Percentiles rank a stretch among this genome's conserved stretches.
These are phyloP conservation scores for Parus major DNA, from an alignment of 2,113 vertebrate species.

Conservation along the genomic window DNA sequence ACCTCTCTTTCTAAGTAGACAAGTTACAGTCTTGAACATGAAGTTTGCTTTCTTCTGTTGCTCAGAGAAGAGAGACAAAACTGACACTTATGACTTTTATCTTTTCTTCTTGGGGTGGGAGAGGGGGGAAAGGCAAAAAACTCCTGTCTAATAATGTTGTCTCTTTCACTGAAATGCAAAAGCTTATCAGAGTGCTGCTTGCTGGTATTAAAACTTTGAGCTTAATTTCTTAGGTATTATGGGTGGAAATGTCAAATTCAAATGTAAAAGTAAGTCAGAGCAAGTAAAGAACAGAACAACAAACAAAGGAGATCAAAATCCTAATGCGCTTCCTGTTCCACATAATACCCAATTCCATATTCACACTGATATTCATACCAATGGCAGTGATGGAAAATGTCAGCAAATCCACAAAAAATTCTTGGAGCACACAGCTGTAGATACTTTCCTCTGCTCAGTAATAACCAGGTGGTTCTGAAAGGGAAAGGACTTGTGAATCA, in stretches of 20 bases:
- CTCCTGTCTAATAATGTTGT: neutral
- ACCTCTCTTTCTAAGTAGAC: neutral
- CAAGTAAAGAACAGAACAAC: neutral
- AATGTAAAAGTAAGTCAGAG: neutral
- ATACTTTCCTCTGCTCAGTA: neutral
- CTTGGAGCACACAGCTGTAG: neutral
- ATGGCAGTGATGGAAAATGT: neutral
- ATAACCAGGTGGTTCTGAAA: neutral
- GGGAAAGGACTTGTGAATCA: neutral
- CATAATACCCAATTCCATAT: neutral
- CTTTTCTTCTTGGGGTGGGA: neutral
- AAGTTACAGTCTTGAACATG: fast-evolving
- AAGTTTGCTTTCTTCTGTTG: neutral
- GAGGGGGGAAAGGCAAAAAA: fast-evolving
- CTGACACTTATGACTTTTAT: neutral
- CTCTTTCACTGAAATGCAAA: neutral
- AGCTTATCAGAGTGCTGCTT: neutral
- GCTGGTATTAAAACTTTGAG: neutral
- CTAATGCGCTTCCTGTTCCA: neutral
- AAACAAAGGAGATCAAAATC: neutral
- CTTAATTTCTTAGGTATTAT: neutral
- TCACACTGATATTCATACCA: neutral
- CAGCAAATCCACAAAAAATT: neutral
- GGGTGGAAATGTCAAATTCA: neutral
- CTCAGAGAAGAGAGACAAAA: neutral